phyloP scores from a whole-genome alignment of 2,888 invertebrate genomes.

The Diogma glabrata region DNA sequence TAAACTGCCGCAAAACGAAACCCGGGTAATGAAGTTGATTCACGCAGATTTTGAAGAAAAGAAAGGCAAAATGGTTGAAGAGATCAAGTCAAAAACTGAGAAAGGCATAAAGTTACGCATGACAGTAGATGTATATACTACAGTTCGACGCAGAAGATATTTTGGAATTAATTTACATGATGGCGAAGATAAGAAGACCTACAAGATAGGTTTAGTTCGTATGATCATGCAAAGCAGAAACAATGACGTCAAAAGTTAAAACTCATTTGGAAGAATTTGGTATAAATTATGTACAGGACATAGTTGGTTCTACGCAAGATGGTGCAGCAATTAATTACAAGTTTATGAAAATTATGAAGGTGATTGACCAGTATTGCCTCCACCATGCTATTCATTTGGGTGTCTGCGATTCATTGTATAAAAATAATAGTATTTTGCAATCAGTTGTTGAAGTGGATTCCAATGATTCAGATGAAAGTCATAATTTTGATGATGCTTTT shows the following conservation, averaged over 20 bases:
- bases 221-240: not conserved
- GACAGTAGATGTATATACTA: conserved; percentile 2
- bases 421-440: too few relatives aligned
- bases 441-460: not conserved
- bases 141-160: not conserved
- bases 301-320: too few relatives aligned
- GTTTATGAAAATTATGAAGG: not conserved
- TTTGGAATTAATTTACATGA: not conserved
- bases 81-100: not conserved
- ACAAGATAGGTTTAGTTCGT: too few relatives aligned
- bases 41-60: not conserved
- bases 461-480: not conserved
- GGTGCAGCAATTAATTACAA: not conserved
- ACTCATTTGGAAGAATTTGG: too few relatives aligned
- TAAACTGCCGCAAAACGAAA: conserved; percentile 1
- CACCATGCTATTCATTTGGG: not conserved
- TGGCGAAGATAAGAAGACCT: too few relatives aligned
- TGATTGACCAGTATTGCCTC: too few relatives aligned
- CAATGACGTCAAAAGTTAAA: not conserved
- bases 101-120: not conserved
- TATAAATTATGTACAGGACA: too few relatives aligned
- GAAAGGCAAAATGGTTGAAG: not conserved
- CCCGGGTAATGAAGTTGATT: not conserved
- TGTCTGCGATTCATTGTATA: not conserved
- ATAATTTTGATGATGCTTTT: not conserved